phyloP scores from a whole-genome alignment of 2,113 vertebrate genomes.

The Rynchops niger region DNA sequence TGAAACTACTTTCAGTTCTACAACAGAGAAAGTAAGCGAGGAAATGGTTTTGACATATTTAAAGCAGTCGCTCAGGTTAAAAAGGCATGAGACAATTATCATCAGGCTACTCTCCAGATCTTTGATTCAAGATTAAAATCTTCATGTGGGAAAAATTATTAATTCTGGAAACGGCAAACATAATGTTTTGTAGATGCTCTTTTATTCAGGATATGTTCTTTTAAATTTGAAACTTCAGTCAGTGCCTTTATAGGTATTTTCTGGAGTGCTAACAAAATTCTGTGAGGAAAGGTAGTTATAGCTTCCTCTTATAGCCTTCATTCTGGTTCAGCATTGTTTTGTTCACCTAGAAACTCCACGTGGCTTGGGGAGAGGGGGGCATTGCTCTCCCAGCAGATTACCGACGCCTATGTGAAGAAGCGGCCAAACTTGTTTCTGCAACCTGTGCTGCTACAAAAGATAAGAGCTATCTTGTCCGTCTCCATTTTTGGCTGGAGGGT shows the following conservation, averaged over 20 bases:
- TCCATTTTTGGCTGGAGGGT: background rate
- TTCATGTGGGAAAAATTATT: background rate
- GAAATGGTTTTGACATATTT: background rate
- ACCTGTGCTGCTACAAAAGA: background rate
- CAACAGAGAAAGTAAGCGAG: background rate
- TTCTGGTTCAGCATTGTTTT: background rate
- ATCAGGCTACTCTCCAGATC: background rate
- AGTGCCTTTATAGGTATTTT: background rate
- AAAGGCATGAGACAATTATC: background rate
- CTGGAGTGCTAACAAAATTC: background rate
- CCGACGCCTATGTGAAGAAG: background rate
- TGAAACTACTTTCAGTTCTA: background rate
- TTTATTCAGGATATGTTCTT: background rate
- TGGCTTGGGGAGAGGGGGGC: background rate
- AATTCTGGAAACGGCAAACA: background rate
- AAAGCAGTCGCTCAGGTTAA: background rate
- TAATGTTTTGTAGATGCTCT: background rate
- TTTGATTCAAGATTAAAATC: background rate
- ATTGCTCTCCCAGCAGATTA: background rate
- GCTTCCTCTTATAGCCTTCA: background rate
- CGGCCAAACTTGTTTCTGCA: background rate
- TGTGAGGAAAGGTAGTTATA: background rate
- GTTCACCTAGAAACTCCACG: background rate
- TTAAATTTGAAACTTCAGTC: background rate
- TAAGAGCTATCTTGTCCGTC: background rate